Conservation (phyloP, 2,113 vertebrate genomes). For the Ciconia maguari region DNA sequence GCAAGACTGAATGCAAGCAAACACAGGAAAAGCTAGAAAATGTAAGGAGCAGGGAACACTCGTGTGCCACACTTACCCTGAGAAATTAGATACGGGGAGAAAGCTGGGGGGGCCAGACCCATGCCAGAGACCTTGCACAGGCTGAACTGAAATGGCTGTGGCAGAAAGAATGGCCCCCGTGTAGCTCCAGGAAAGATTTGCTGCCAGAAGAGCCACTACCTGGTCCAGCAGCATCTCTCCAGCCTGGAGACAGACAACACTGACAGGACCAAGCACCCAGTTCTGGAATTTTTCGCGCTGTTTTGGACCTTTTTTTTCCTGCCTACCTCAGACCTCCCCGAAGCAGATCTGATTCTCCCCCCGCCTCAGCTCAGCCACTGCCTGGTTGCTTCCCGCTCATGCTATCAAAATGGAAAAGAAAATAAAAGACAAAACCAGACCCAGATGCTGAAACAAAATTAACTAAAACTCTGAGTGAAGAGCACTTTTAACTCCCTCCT, state of each 20-base stretch:
- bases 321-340: background rate
- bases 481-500: background rate
- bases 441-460: background rate
- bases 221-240: background rate
- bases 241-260: background rate
- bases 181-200: background rate
- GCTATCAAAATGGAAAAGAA: background rate
- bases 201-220: background rate
- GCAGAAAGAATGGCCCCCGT: rapidly evolving
- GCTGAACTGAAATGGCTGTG: background rate
- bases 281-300: background rate
- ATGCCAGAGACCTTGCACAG: rapidly evolving
- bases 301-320: background rate
- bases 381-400: background rate
- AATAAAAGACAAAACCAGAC: background rate
- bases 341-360: background rate
- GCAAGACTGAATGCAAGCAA: background rate
- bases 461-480: background rate
- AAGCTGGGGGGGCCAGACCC: background rate
- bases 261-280: too few species aligned
- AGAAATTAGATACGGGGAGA: background rate
- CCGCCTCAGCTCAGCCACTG: background rate
- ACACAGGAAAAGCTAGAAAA: background rate
- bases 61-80: background rate
- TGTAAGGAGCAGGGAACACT: background rate